Evolutionary conservation across 2,113 vertebrate genomes (phyloP).

Genomic region (Ancistrus triradiatus): DNA sequence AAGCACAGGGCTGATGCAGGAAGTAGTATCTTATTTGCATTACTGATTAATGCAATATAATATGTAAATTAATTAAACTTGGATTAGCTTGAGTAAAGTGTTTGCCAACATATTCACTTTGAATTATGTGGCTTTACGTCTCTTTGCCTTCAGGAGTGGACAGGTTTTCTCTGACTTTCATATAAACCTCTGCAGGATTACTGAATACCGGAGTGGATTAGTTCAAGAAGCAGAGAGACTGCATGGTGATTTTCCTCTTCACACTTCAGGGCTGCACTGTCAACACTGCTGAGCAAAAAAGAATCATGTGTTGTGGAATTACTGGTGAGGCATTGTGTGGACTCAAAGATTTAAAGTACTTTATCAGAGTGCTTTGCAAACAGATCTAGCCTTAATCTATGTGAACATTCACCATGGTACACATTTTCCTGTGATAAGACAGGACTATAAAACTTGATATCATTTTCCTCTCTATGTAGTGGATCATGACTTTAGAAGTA

Average conservation of each 20-base stretch:
- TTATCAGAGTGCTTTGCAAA: conserved; percentile 1
- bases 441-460: too few species aligned
- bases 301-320: neutral
- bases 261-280: neutral
- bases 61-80: too few species aligned
- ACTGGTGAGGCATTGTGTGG: neutral
- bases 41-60: too few species aligned
- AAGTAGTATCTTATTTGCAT: too few species aligned
- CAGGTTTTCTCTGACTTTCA: neutral
- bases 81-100: too few species aligned
- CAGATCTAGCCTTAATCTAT: neutral
- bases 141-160: neutral
- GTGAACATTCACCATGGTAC: neutral
- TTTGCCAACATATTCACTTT: too few species aligned
- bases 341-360: conserved; percentile 6
- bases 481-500: too few species aligned
- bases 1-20: too few species aligned
- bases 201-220: conserved; percentile 5
- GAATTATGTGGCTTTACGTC: neutral
- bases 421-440: too few species aligned
- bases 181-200: neutral
- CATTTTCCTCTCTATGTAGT: too few species aligned
- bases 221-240: neutral
- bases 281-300: neutral
- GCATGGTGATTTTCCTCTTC: neutral